A percentile compares a stretch with the other conserved stretches of the same genome.
phyloP scores from a whole-genome alignment of 2,113 vertebrate genomes.

The Caracal caracal region DNA sequence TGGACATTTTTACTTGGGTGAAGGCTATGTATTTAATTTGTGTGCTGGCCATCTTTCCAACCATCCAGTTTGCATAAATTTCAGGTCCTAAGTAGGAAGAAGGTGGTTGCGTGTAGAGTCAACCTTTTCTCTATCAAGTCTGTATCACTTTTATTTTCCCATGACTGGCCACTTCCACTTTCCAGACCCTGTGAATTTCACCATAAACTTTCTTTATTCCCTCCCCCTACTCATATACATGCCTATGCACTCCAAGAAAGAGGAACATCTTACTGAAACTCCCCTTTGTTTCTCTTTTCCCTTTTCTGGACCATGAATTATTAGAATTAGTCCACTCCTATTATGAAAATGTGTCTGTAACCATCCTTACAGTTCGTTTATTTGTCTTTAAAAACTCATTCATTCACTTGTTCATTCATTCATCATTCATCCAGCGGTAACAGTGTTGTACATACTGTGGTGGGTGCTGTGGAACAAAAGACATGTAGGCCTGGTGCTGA shows the following conservation, averaged over 20 bases:
- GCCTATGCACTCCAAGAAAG: background rate
- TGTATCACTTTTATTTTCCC: background rate
- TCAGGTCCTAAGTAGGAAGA: conserved; percentile 41
- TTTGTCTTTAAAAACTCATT: background rate
- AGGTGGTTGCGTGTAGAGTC: background rate
- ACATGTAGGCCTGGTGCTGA: background rate
- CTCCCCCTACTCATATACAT: background rate
- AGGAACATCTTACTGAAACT: background rate
- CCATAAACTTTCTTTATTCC: background rate
- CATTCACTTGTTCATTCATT: background rate
- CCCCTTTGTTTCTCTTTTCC: background rate
- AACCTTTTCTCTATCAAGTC: conserved; percentile 10
- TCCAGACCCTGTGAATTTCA: background rate
- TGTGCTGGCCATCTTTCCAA: conserved; percentile 52
- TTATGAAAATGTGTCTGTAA: conserved; percentile 26
- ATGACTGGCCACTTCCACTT: background rate
- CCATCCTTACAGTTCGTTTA: background rate
- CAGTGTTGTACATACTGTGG: background rate
- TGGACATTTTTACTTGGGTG: conserved; percentile 55
- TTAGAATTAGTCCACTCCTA: background rate
- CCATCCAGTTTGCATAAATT: conserved; percentile 46
- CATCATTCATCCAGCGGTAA: background rate
- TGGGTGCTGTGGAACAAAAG: background rate
- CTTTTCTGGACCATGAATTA: background rate
- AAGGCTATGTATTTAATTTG: conserved; percentile 58